A percentile compares a stretch with the other conserved stretches of the same genome.
Evolutionary conservation across 2,797 vertebrate species (phyloP).

Genomic region (Remorina albescens): DNA sequence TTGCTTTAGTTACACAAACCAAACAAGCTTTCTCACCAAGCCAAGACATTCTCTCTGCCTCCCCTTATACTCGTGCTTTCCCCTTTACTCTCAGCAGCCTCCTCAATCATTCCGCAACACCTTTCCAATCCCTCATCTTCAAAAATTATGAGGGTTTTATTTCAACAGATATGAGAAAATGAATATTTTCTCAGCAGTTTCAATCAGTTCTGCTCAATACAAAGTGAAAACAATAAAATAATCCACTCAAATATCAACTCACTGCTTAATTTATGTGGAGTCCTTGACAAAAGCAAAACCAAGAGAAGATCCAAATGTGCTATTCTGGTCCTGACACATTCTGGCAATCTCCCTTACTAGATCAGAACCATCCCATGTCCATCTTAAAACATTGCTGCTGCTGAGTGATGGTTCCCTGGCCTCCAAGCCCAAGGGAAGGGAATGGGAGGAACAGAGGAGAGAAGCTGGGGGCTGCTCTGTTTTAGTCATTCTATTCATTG

Average conservation of each 20-base stretch:
- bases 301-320: constrained; percentile 65
- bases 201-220: not conserved
- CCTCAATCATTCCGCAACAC: constrained; percentile 43
- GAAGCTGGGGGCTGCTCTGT: constrained; percentile 60
- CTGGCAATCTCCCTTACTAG: constrained; percentile 38
- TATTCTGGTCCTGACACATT: constrained; percentile 55
- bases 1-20: constrained; percentile 90
- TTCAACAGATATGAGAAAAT: constrained; percentile 22
- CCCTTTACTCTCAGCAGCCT: constrained; percentile 55
- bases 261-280: constrained; percentile 45
- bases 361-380: constrained; percentile 53
- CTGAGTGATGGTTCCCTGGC: constrained; percentile 72
- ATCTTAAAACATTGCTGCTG: constrained; percentile 56
- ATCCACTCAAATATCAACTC: constrained; percentile 31
- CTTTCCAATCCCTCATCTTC: constrained; percentile 23
- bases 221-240: constrained; percentile 21
- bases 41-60: constrained; percentile 67
- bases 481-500: constrained; percentile 66
- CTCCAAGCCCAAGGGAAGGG: constrained; percentile 23
- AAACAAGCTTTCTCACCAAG: constrained; percentile 86
- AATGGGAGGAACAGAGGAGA: constrained; percentile 6
- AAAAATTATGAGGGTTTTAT: constrained; percentile 5
- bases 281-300: constrained; percentile 42
- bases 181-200: not conserved
- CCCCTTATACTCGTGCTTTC: constrained; percentile 46